Evolutionary conservation across 2,888 invertebrate genomes (phyloP).

Genomic region (Cephus pygmeus): DNA sequence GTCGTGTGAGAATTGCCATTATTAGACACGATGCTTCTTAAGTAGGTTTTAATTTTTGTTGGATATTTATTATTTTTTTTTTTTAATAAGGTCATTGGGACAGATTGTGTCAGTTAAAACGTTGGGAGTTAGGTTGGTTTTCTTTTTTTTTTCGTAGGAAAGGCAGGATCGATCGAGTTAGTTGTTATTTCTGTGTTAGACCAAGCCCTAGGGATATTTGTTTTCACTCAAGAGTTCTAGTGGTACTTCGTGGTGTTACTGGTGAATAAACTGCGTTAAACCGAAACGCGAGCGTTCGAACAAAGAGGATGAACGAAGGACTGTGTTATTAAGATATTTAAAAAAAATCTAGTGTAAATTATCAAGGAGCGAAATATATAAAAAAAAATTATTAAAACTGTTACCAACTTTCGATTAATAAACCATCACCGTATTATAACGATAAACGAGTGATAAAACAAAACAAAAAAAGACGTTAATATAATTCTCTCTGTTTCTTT

Average conservation of each 20-base stretch:
- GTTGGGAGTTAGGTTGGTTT: conserved; percentile 22
- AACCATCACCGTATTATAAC: conserved; percentile 42
- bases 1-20: conserved; percentile 8
- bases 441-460: conserved; percentile 12
- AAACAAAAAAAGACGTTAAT: conserved; percentile 16
- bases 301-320: conserved; percentile 20
- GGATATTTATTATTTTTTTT: neutral
- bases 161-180: conserved; percentile 5
- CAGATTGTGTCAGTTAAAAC: neutral
- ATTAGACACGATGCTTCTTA: neutral
- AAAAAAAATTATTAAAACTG: conserved; percentile 27
- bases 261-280: conserved; percentile 17
- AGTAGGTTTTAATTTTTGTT: neutral
- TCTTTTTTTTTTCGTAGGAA: conserved; percentile 12
- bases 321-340: conserved; percentile 12
- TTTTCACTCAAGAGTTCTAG: conserved; percentile 54
- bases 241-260: conserved; percentile 51
- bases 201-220: conserved; percentile 53
- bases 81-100: neutral
- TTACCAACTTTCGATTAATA: conserved; percentile 35
- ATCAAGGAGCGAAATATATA: conserved; percentile 23
- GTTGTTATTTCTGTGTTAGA: conserved; percentile 40
- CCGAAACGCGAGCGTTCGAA: conserved; percentile 17
- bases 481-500: conserved; percentile 17
- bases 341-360: conserved; percentile 20